Conservation (phyloP, 64 coral and sea anemone genomes). For the Stichodactyla helianthus region DNA sequence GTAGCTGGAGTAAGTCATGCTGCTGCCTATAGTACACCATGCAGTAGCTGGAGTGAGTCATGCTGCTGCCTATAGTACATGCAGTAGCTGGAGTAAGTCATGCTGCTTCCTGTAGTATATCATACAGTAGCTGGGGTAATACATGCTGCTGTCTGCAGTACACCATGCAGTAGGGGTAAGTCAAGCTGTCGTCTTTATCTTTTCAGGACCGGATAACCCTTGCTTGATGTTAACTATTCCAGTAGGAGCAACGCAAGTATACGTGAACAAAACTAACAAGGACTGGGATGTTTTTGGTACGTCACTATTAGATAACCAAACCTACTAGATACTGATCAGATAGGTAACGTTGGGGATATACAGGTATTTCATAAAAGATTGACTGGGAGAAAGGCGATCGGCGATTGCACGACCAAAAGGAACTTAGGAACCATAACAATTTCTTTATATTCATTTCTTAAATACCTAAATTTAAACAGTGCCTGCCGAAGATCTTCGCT, state of each 20-base stretch:
- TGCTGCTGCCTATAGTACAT: background rate
- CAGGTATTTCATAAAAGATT: no score
- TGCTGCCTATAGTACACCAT: slow-evolving; percentile 24
- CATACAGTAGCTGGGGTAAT: background rate
- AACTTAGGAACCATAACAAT: no score
- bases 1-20: no score
- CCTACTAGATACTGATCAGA: background rate
- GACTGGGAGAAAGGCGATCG: no score
- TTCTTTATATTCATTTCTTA: no score
- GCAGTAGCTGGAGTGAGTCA: slow-evolving; percentile 20
- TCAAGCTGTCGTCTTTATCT: background rate
- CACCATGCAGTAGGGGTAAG: background rate
- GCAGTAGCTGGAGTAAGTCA: background rate
- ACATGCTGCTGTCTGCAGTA: no score
- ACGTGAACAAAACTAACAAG: slow-evolving; percentile 19
- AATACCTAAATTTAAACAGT: no score
- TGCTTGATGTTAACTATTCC: background rate
- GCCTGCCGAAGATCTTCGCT: no score
- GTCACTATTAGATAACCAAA: background rate
- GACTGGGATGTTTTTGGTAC: slow-evolving; percentile 13
- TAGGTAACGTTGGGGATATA: no score
- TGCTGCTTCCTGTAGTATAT: no score
- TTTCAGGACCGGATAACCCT: background rate
- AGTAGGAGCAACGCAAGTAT: slow-evolving; percentile 20
- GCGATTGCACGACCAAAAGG: no score